Conservation (phyloP, 2,113 vertebrate genomes). For the Serilophus lunatus region DNA sequence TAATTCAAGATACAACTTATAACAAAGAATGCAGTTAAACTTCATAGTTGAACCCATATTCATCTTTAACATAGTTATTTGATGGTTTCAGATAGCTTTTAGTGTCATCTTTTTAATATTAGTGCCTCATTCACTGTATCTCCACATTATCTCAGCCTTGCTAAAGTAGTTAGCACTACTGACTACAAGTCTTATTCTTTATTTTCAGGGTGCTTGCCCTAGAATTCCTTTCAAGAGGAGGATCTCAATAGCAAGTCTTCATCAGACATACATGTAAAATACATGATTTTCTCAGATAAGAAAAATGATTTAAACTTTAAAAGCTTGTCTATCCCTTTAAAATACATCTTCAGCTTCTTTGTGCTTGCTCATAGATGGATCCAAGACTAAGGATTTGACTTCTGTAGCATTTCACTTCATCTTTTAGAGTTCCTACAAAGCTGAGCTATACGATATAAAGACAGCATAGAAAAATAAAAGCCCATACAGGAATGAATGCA, state of each 20-base stretch:
- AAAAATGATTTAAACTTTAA: background rate
- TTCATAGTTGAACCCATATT: background rate
- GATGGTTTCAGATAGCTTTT: background rate
- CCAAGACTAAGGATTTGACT: background rate
- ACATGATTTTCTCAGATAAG: background rate
- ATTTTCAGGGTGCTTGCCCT: background rate
- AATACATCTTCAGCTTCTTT: background rate
- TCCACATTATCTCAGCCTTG: background rate
- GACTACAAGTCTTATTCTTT: background rate
- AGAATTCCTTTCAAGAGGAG: background rate
- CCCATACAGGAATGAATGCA: background rate
- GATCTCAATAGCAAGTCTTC: background rate
- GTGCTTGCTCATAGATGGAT: background rate
- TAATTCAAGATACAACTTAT: slow-evolving; percentile 9
- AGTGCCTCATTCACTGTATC: background rate
- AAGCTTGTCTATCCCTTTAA: background rate
- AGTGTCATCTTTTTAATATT: background rate
- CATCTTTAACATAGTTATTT: background rate
- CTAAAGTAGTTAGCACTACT: background rate
- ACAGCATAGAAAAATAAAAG: background rate
- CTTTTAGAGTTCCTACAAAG: background rate
- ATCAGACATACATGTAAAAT: background rate
- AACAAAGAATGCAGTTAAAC: background rate
- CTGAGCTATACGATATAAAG: background rate
- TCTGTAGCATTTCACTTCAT: background rate